phyloP scores from a whole-genome alignment of 2,113 vertebrate species.

The Malurus melanocephalus region DNA sequence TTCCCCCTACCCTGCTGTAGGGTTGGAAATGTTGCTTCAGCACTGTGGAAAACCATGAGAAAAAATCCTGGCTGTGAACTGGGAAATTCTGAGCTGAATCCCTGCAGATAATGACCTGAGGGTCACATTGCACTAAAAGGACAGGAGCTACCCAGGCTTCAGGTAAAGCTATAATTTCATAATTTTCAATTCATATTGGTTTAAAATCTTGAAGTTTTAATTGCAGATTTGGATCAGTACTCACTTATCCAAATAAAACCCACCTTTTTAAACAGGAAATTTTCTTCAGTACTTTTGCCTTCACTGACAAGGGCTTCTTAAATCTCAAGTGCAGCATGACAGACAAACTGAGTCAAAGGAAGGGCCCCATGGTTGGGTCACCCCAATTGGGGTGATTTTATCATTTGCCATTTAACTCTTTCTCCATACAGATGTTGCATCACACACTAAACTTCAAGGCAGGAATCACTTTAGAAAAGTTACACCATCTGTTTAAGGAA shows the following conservation, averaged over 20 bases:
- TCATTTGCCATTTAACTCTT: not conserved
- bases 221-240: not conserved
- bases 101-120: not conserved
- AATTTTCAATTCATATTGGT: not conserved
- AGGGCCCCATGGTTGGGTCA: accelerated
- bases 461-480: not conserved
- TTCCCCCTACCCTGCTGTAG: not conserved
- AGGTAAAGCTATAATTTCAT: not conserved
- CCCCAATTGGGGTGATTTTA: accelerated
- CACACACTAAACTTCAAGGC: not conserved
- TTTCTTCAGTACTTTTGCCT: not conserved
- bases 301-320: not conserved
- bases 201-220: not conserved
- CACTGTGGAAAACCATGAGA: not conserved
- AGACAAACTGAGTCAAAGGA: not conserved
- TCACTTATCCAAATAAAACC: not conserved
- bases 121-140: not conserved
- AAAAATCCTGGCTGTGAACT: not conserved
- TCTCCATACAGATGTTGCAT: not conserved
- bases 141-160: not conserved
- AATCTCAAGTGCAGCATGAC: accelerated
- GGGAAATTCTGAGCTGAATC: not conserved
- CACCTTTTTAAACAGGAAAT: not conserved
- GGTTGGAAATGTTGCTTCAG: not conserved
- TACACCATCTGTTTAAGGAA: accelerated